phyloP scores from a whole-genome alignment of 2,797 vertebrate genomes.

The Gambelia wislizenii region DNA sequence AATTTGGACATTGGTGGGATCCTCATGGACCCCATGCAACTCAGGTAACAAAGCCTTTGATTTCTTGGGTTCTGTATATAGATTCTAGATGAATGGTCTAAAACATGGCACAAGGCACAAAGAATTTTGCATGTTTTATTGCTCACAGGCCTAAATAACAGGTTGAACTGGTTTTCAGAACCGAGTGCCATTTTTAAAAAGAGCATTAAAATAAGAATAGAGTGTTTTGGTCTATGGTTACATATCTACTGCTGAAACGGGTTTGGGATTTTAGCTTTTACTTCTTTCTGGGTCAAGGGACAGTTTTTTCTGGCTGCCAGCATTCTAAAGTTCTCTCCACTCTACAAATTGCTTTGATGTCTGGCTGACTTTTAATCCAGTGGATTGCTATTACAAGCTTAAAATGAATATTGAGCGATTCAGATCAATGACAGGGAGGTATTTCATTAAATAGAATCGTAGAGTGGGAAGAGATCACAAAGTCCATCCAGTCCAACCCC shows the following conservation, averaged over 20 bases:
- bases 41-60: neutral
- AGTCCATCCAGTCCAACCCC: too few relatives aligned
- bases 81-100: neutral
- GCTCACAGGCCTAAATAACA: neutral
- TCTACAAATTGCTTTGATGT: neutral
- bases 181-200: too few relatives aligned
- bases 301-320: neutral
- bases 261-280: neutral
- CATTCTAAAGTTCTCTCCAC: neutral
- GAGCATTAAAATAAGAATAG: neutral
- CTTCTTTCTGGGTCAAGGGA: neutral
- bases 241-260: neutral
- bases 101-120: neutral
- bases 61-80: neutral
- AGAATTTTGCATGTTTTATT: neutral
- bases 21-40: too few relatives aligned
- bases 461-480: too few relatives aligned
- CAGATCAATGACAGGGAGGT: too few relatives aligned
- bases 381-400: neutral
- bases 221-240: neutral
- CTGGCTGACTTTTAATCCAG: neutral
- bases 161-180: neutral
- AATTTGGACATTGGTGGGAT: too few relatives aligned
- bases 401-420: neutral
- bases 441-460: too few relatives aligned